phyloP scores from a whole-genome alignment of 2,888 invertebrate species.

The Xanthorhoe spadicearia region DNA sequence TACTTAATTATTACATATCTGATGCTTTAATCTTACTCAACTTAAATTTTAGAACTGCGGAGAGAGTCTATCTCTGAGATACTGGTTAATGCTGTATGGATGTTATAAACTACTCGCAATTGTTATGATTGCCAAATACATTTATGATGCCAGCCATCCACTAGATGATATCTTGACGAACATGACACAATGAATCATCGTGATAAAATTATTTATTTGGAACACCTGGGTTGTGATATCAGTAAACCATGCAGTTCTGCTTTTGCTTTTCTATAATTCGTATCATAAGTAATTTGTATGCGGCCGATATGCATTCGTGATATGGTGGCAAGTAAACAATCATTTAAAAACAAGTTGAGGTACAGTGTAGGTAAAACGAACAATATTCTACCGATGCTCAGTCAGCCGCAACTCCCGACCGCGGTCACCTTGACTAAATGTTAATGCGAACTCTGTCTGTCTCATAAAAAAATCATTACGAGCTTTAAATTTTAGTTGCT shows the following conservation, averaged over 20 bases:
- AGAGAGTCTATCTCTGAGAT: background rate
- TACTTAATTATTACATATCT: background rate
- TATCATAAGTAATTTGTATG: constrained; percentile 36
- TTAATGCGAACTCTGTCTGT: constrained; percentile 75
- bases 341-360: constrained; percentile 58
- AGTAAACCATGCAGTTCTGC: constrained; percentile 22
- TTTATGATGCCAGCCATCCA: constrained; percentile 12
- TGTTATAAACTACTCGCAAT: background rate
- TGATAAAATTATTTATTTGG: constrained; percentile 12
- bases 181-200: constrained; percentile 17
- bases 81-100: background rate
- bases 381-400: constrained; percentile 74
- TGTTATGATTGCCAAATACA: constrained; percentile 16
- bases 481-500: constrained; percentile 61
- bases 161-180: constrained; percentile 19
- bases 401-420: constrained; percentile 77
- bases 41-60: background rate
- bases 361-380: constrained; percentile 60
- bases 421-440: constrained; percentile 83
- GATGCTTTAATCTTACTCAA: background rate
- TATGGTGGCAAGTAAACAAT: constrained; percentile 46
- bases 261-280: constrained; percentile 29
- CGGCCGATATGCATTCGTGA: constrained; percentile 39
- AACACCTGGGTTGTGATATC: constrained; percentile 21
- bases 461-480: constrained; percentile 68